Conservation (phyloP, 2,888 invertebrate species). For the Asteroscopus sphinx region DNA sequence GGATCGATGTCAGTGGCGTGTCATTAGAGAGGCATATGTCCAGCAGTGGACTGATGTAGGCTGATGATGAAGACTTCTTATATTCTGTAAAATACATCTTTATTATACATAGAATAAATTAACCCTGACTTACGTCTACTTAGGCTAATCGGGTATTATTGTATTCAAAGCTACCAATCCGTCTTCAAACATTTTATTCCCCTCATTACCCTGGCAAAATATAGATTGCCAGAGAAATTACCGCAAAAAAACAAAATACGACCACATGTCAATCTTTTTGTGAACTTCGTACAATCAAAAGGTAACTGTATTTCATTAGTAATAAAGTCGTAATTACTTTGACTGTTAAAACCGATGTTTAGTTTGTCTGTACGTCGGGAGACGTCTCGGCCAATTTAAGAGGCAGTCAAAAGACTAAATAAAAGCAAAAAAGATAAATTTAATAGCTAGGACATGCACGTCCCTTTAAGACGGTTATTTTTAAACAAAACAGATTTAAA, state of each 20-base stretch:
- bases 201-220: constrained; percentile 74
- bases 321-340: constrained; percentile 54
- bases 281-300: constrained; percentile 41
- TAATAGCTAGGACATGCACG: constrained; percentile 72
- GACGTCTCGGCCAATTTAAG: constrained; percentile 82
- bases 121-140: constrained; percentile 4
- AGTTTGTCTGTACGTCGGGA: constrained; percentile 61
- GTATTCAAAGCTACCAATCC: constrained; percentile 63
- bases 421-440: constrained; percentile 62
- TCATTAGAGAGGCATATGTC: too few relatives aligned
- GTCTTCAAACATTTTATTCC: constrained; percentile 61
- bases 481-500: constrained; percentile 71
- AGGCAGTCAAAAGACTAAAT: constrained; percentile 68
- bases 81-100: constrained; percentile 10
- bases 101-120: constrained; percentile 34
- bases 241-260: constrained; percentile 69
- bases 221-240: constrained; percentile 72
- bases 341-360: constrained; percentile 10
- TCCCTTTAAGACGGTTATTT: constrained; percentile 69
- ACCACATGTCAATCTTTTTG: constrained; percentile 81
- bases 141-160: constrained; percentile 53
- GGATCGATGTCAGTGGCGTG: too few relatives aligned
- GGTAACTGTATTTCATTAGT: constrained; percentile 15
- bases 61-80: neutral
- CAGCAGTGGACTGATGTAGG: too few relatives aligned